These are phyloP conservation scores for Borostomias antarcticus DNA, from an alignment of 2,797 vertebrate species.

Conservation along the genomic window DNA sequence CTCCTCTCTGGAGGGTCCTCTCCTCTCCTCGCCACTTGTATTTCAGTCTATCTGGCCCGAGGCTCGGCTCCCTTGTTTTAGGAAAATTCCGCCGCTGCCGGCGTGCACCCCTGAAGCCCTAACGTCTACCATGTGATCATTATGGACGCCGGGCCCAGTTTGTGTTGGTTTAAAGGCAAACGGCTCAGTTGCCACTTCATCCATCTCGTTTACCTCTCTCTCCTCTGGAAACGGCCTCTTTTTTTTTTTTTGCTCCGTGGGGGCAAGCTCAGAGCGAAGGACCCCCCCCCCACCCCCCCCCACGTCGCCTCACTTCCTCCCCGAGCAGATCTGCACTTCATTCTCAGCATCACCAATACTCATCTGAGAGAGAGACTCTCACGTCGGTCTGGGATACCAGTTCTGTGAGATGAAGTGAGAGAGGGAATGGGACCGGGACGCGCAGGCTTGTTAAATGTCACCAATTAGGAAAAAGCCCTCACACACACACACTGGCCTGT, in stretches of 20 bases:
- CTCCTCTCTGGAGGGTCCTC: slow-evolving; percentile 75
- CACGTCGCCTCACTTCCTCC: slow-evolving; percentile 31
- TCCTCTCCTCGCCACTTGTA: slow-evolving; percentile 64
- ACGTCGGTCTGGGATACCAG: slow-evolving; percentile 32
- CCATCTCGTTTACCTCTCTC: slow-evolving; percentile 65
- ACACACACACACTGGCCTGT: slow-evolving; percentile 51
- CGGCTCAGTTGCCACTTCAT: slow-evolving; percentile 73
- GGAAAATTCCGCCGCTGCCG: slow-evolving; percentile 69
- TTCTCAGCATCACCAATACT: slow-evolving; percentile 47
- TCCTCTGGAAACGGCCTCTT: slow-evolving; percentile 46
- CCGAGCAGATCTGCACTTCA: slow-evolving; percentile 6
- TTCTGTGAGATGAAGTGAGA: slow-evolving; percentile 37
- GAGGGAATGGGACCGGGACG: slow-evolving; percentile 39
- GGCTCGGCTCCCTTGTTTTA: slow-evolving; percentile 71
- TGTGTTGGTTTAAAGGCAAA: slow-evolving; percentile 75
- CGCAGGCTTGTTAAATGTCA: slow-evolving; percentile 65
- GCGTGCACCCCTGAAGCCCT: slow-evolving; percentile 5
- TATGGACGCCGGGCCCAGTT: slow-evolving; percentile 66
- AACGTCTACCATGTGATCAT: slow-evolving; percentile 67
- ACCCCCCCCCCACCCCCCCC: slow-evolving; percentile 38
- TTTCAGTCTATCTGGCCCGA: slow-evolving; percentile 72
- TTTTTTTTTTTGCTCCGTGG: slow-evolving; percentile 30
- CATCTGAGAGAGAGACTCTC: slow-evolving; percentile 48
- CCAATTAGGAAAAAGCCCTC: slow-evolving; percentile 66
- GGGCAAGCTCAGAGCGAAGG: slow-evolving; percentile 15